phyloP scores from a whole-genome alignment of 2,113 vertebrate species.

The Tricholaema leucomelas region DNA sequence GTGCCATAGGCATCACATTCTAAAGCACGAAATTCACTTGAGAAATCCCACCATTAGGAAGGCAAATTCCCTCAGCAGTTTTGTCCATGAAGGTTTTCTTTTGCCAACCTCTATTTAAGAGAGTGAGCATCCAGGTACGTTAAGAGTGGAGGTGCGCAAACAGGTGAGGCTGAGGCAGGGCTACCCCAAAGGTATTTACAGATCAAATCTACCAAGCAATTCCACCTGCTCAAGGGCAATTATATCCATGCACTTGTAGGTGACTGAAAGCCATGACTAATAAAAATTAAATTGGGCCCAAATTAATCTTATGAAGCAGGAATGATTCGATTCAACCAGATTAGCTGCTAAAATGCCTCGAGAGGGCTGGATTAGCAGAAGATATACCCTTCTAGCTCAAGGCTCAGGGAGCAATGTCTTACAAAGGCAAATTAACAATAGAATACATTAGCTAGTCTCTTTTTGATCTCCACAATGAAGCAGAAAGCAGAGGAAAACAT shows the following conservation, averaged over 20 bases:
- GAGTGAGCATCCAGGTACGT: background rate
- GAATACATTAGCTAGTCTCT: conserved; percentile 18
- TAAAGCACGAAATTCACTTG: conserved; percentile 60
- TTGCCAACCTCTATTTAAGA: conserved; percentile 8
- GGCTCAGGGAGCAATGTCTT: conserved; percentile 15
- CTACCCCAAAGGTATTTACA: background rate
- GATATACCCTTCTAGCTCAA: conserved; percentile 35
- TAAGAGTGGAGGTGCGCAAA: conserved; percentile 12
- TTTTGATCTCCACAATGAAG: background rate
- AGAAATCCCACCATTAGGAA: conserved; percentile 50
- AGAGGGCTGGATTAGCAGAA: conserved; percentile 56
- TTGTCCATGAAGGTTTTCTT: background rate
- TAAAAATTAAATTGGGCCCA: conserved; percentile 69
- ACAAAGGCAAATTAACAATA: conserved; percentile 36
- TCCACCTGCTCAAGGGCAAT: conserved; percentile 61
- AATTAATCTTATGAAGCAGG: conserved; percentile 67
- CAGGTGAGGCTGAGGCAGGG: background rate
- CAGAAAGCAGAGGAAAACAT: background rate
- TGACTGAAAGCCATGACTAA: conserved; percentile 68
- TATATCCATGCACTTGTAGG: conserved; percentile 37
- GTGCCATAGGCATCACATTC: conserved; percentile 61
- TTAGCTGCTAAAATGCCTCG: conserved; percentile 65
- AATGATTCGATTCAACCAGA: conserved; percentile 69
- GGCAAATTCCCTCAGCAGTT: conserved; percentile 23
- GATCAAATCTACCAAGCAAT: conserved; percentile 53